These are phyloP conservation scores for Cephalopholis sonnerati DNA, from an alignment of 2,113 vertebrate species.

Conservation along the genomic window DNA sequence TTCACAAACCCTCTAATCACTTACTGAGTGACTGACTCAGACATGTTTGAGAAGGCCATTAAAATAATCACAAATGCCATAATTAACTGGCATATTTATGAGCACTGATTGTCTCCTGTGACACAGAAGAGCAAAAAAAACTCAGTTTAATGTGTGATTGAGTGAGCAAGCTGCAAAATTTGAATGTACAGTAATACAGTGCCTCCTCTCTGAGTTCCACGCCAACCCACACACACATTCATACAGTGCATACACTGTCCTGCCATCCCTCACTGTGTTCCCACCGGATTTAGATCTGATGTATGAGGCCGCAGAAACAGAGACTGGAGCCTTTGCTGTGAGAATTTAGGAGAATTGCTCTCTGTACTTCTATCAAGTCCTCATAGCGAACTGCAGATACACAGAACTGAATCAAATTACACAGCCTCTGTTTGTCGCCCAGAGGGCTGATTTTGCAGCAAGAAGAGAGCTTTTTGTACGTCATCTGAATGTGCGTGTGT, in stretches of 20 bases:
- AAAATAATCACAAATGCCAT: conserved; percentile 40
- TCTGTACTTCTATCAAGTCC: conserved; percentile 9
- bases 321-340: conserved; percentile 2
- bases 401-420: conserved; percentile 26
- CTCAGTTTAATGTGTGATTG: not conserved
- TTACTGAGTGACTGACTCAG: conserved; percentile 37
- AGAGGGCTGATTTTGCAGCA: conserved; percentile 23
- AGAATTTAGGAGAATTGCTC: conserved; percentile 20
- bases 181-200: conserved; percentile 3
- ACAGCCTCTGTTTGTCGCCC: conserved; percentile 32
- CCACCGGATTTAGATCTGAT: conserved; percentile 40
- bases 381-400: conserved; percentile 29
- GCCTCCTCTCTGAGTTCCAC: conserved; percentile 5
- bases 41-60: conserved; percentile 32
- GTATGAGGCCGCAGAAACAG: conserved; percentile 9
- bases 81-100: conserved; percentile 29
- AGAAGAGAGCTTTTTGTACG: conserved; percentile 32
- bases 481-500: conserved; percentile 18
- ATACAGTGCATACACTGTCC: not conserved
- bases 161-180: conserved; percentile 7
- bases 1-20: conserved; percentile 44
- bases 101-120: not conserved
- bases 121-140: not conserved
- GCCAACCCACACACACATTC: not conserved
- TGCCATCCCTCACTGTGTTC: conserved; percentile 32